phyloP scores from a whole-genome alignment of 2,113 vertebrate species.

The Hyla sarda region DNA sequence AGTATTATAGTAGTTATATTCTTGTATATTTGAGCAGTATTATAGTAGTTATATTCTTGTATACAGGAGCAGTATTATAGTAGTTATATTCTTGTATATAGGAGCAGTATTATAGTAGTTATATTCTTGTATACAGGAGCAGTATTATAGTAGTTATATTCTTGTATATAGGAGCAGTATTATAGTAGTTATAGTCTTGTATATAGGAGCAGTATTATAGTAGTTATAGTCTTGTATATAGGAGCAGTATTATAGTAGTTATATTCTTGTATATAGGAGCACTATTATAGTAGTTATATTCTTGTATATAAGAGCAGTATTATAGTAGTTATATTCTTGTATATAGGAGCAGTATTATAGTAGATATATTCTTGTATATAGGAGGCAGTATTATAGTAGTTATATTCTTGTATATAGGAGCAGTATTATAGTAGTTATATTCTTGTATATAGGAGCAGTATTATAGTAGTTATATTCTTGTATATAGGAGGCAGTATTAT shows the following conservation, averaged over 20 bases:
- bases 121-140: background rate
- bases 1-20: constrained; percentile 1
- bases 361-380: background rate
- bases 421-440: background rate
- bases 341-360: background rate
- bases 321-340: background rate
- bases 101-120: constrained; percentile 11
- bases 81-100: background rate
- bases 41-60: constrained; percentile 6
- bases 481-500: constrained; percentile 8
- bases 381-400: background rate
- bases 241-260: background rate
- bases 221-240: constrained; percentile 4
- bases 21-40: background rate
- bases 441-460: background rate
- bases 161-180: background rate
- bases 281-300: too few species aligned
- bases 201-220: background rate
- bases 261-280: background rate
- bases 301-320: background rate
- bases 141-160: background rate
- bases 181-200: constrained; percentile 1
- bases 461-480: constrained; percentile 8
- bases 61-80: background rate
- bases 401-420: background rate